Conservation (phyloP, 1,140 invertebrate genomes). For the Cydia splendana region DNA sequence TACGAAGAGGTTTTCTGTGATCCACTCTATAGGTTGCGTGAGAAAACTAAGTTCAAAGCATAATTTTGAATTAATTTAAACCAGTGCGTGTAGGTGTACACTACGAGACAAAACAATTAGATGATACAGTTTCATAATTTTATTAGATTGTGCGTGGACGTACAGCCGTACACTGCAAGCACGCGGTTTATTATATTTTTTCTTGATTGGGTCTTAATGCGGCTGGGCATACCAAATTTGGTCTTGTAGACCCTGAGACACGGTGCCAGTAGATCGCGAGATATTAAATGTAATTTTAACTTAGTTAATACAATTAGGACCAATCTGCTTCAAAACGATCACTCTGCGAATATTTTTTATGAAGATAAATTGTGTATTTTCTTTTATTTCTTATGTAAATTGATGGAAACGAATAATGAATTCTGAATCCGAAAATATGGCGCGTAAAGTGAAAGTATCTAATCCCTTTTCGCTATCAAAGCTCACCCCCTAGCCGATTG, state of each 20-base stretch:
- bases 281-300: no score
- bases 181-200: no score
- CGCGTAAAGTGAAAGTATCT: constrained; percentile 27
- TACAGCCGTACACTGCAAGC: no score
- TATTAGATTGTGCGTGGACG: not conserved
- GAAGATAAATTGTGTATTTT: not conserved
- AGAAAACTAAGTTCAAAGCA: constrained; percentile 52
- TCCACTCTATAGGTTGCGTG: constrained; percentile 43
- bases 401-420: constrained; percentile 20
- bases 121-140: not conserved
- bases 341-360: not conserved
- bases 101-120: constrained; percentile 8
- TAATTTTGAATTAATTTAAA: constrained; percentile 60
- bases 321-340: not conserved
- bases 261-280: no score
- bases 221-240: no score
- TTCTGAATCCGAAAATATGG: constrained; percentile 22
- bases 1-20: constrained; percentile 36
- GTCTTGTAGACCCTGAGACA: no score
- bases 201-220: no score
- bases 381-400: constrained; percentile 17
- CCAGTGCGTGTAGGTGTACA: constrained; percentile 42
- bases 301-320: no score
- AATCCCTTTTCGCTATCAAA: constrained; percentile 31
- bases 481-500: constrained; percentile 30